Base-by-base conservation (phyloP, 2,888 invertebrate genomes). In the Mesochorus sp. region DNA sequence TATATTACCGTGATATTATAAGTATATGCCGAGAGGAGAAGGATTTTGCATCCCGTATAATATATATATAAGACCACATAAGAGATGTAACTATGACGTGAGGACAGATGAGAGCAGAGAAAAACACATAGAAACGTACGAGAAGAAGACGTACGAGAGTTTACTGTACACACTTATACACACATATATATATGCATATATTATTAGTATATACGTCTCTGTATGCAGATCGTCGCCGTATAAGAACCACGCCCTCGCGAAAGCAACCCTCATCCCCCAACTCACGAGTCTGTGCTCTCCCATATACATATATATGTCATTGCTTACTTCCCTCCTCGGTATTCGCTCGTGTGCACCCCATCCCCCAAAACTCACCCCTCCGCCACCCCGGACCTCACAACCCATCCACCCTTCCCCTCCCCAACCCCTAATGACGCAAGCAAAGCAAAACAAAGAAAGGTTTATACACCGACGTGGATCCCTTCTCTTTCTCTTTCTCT, bases 401-500 rank as follows among this genome's bases (percentile, higher is more conserved):
- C 75, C 80, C 77, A 64, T 80, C 78, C 68, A 47, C 68, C 31
- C 31, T 10, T 10, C 1, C 31, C 47, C 47, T 34, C 87, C 87
- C 88, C 88, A 87, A 86, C 88, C 89, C 91, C 91, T 92, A 92
- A 92, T 92, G 92, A 92, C 92, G 92, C 92, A 92, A 92, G 92
- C 91, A 90, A 89, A 91, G 91, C 91, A 91, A 92, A 92, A 92
- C 92, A 92, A 92, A 92, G 92, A 92, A 92, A 92, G 89, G 91
- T 90, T 90, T 91, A 89, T 89, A 90, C 88, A 88, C 87, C 91
- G 91, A 91, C 92, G 91, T 92, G 78, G 61, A 67, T 61, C 61
- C 26, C 31, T 53, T 55, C 68, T 31, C 67, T n/a, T 47, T 66
- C 64, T 59, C 72, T 31, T 57, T 57, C 47, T 34, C 10, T 51